phyloP scores from a whole-genome alignment of 1,140 invertebrate genomes.

The Brachionus rubens region DNA sequence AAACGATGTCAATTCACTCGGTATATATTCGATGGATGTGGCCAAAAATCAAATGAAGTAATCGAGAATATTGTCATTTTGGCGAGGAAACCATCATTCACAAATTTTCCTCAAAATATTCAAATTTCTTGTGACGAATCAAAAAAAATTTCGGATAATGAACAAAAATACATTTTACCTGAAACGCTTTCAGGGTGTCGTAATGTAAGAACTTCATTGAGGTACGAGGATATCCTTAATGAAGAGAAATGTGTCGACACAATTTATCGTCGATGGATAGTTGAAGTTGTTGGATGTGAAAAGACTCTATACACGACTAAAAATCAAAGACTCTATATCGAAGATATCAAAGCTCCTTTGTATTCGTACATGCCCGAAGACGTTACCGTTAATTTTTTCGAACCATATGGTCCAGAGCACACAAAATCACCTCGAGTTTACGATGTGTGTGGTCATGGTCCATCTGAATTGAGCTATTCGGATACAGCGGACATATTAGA shows the following conservation, averaged over 20 bases:
- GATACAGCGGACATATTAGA: background rate
- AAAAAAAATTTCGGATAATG: background rate
- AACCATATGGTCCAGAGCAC: background rate
- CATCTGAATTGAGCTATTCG: background rate
- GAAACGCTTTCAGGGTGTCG: background rate
- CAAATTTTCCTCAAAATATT: conserved; percentile 8
- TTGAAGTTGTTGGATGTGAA: background rate
- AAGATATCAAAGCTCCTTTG: background rate
- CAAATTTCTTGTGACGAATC: background rate
- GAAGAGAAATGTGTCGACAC: background rate
- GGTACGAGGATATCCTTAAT: background rate
- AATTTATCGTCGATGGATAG: background rate
- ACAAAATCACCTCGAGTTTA: background rate
- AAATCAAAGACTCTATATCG: conserved; percentile 6
- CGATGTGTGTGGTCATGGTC: conserved; percentile 17
- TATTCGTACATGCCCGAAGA: background rate
- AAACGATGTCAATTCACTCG: background rate
- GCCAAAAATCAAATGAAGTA: conserved; percentile 25
- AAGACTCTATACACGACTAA: background rate
- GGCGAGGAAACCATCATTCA: background rate
- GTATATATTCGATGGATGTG: conserved; percentile 3
- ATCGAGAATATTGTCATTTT: background rate
- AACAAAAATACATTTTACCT: background rate
- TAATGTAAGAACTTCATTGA: background rate
- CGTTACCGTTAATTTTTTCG: background rate